Percentiles rank a stretch among this genome's conserved stretches.
phyloP scores from a whole-genome alignment of 2,113 vertebrate genomes.

The Lutjanus erythropterus region DNA sequence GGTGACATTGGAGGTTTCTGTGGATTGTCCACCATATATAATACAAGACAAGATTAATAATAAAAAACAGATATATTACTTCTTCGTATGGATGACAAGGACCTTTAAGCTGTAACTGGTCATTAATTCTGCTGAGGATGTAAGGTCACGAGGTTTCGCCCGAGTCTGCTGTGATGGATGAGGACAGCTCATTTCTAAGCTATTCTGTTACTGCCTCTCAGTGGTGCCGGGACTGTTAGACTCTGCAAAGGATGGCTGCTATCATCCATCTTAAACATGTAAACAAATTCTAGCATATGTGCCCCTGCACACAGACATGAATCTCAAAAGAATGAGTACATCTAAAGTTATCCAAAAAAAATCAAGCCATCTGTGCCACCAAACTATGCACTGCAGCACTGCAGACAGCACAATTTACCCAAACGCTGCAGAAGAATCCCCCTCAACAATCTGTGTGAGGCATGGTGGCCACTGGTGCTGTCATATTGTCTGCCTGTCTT shows the following conservation, averaged over 20 bases:
- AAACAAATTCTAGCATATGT: background rate
- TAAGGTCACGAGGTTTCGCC: slow-evolving; percentile 27
- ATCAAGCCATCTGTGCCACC: background rate
- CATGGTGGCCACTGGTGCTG: background rate
- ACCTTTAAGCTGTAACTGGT: slow-evolving; percentile 25
- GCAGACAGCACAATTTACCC: background rate
- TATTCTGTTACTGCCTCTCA: slow-evolving; percentile 23
- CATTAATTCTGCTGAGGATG: slow-evolving; percentile 18
- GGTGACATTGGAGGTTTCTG: background rate
- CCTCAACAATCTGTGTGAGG: background rate
- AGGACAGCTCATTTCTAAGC: slow-evolving; percentile 35
- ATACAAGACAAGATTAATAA: background rate
- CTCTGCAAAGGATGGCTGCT: background rate
- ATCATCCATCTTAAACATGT: slow-evolving; percentile 11
- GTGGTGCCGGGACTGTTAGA: background rate
- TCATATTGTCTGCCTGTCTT: slow-evolving; percentile 8
- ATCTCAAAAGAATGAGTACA: background rate
- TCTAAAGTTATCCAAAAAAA: background rate
- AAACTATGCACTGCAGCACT: slow-evolving; percentile 6
- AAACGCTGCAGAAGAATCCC: background rate
- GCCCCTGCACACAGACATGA: slow-evolving; percentile 10
- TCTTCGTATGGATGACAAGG: slow-evolving; percentile 18
- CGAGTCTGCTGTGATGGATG: slow-evolving; percentile 41
- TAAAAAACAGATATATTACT: background rate
- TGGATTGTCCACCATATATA: background rate